Percentiles rank a stretch among this genome's conserved stretches.
Conservation (phyloP, 2,888 invertebrate species). For the Machimus atricapillus region DNA sequence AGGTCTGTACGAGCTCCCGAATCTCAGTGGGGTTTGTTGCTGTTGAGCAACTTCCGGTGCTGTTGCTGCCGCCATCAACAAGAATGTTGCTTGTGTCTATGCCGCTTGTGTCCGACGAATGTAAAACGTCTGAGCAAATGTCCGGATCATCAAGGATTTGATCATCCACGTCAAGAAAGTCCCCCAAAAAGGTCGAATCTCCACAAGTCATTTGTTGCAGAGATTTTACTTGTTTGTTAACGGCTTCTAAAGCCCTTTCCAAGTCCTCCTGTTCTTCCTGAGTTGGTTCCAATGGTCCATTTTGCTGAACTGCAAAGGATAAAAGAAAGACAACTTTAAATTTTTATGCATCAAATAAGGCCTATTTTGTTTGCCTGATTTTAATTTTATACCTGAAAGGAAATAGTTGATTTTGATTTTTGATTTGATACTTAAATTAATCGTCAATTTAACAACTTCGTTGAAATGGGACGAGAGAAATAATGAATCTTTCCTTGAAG, state of each 20-base stretch:
- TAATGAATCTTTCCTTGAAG: too few species aligned
- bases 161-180: constrained; percentile 59
- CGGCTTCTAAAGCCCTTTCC: constrained; percentile 82
- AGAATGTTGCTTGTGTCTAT: constrained; percentile 57
- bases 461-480: too few species aligned
- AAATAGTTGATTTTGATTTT: background rate
- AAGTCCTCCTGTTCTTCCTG: constrained; percentile 87
- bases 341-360: background rate
- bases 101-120: constrained; percentile 57
- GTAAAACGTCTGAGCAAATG: constrained; percentile 54
- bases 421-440: background rate
- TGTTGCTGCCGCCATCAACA: constrained; percentile 54
- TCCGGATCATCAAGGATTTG: constrained; percentile 58
- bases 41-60: constrained; percentile 49
- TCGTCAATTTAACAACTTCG: too few species aligned
- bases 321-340: background rate
- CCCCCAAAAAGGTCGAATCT: constrained; percentile 58
- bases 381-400: background rate
- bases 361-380: background rate
- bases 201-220: constrained; percentile 70
- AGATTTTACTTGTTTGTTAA: constrained; percentile 76
- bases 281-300: constrained; percentile 75
- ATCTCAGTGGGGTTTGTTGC: constrained; percentile 52
- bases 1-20: constrained; percentile 60
- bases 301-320: constrained; percentile 67